Evolutionary conservation across 2,888 invertebrate species (phyloP).

Genomic region (Cerceris ruficornis): DNA sequence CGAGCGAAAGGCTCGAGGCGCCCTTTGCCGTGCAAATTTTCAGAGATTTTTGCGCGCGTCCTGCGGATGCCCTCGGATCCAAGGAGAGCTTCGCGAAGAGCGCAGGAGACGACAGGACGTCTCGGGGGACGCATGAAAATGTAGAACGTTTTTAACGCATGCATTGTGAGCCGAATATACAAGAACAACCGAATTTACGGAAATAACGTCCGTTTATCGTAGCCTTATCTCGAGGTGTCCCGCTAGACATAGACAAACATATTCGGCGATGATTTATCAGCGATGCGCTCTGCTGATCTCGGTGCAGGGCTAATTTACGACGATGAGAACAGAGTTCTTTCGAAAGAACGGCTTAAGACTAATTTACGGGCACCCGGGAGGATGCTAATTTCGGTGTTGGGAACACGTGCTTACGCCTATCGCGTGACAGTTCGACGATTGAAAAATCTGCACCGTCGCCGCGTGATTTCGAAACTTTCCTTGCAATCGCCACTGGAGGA

Average conservation of each 20-base stretch:
- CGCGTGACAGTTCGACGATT: slow-evolving; percentile 7
- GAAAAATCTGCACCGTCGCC: not conserved
- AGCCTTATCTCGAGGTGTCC: slow-evolving; percentile 17
- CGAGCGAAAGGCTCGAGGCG: too few relatives aligned
- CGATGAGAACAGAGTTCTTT: not conserved
- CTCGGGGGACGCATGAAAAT: too few relatives aligned
- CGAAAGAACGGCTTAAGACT: not conserved
- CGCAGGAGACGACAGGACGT: too few relatives aligned
- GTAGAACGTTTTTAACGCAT: too few relatives aligned
- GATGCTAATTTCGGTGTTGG: slow-evolving; percentile 17
- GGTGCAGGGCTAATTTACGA: slow-evolving; percentile 36
- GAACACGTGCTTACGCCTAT: slow-evolving; percentile 1
- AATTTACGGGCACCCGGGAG: slow-evolving; percentile 34
- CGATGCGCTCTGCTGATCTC: slow-evolving; percentile 5
- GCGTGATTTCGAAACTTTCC: not conserved
- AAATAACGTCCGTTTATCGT: slow-evolving; percentile 9
- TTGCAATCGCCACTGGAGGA: too few relatives aligned
- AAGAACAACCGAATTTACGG: not conserved
- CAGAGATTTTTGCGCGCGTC: too few relatives aligned
- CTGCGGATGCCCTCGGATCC: too few relatives aligned
- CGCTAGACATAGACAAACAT: slow-evolving; percentile 11
- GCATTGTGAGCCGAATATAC: not conserved
- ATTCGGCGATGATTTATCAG: slow-evolving; percentile 49
- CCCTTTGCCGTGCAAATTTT: too few relatives aligned
- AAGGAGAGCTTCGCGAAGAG: too few relatives aligned